These are phyloP conservation scores for Pseudomyrmex concolor DNA, from an alignment of 1,140 invertebrate species.

Conservation along the genomic window DNA sequence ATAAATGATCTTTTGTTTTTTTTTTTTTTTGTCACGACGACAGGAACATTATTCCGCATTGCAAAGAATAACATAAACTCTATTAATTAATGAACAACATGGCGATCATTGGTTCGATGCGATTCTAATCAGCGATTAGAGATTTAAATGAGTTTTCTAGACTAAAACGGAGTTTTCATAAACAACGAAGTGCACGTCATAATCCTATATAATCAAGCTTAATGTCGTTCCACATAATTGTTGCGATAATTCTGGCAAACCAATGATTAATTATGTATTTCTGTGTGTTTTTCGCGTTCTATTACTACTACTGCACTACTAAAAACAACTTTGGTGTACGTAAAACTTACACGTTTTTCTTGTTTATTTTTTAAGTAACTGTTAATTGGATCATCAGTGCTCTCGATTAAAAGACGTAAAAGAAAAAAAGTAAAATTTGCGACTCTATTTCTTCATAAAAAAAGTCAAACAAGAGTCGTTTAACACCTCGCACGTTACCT, in stretches of 20 bases:
- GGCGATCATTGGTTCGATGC: constrained; percentile 47
- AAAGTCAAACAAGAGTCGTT: constrained; percentile 12
- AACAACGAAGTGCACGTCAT: background rate
- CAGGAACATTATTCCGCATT: constrained; percentile 70
- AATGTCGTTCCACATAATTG: too few relatives aligned
- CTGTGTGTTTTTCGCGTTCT: constrained; percentile 4
- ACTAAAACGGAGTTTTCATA: background rate
- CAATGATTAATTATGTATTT: constrained; percentile 45
- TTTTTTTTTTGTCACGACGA: constrained; percentile 59
- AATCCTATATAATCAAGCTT: background rate
- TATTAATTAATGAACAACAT: constrained; percentile 47
- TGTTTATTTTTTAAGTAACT: constrained; percentile 52
- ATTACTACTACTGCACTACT: constrained; percentile 53
- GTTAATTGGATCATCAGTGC: constrained; percentile 9
- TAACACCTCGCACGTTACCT: background rate
- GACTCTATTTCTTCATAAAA: constrained; percentile 2
- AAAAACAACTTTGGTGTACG: constrained; percentile 66
- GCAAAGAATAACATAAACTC: constrained; percentile 57
- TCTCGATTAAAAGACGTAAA: background rate
- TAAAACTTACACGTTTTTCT: constrained; percentile 37
- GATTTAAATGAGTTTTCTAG: background rate
- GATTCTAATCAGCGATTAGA: constrained; percentile 31
- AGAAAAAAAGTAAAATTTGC: constrained; percentile 33
- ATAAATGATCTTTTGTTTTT: constrained; percentile 50
- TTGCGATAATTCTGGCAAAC: constrained; percentile 33